Conservation (phyloP, 2,797 vertebrate species). For the Myotis vivesi region DNA sequence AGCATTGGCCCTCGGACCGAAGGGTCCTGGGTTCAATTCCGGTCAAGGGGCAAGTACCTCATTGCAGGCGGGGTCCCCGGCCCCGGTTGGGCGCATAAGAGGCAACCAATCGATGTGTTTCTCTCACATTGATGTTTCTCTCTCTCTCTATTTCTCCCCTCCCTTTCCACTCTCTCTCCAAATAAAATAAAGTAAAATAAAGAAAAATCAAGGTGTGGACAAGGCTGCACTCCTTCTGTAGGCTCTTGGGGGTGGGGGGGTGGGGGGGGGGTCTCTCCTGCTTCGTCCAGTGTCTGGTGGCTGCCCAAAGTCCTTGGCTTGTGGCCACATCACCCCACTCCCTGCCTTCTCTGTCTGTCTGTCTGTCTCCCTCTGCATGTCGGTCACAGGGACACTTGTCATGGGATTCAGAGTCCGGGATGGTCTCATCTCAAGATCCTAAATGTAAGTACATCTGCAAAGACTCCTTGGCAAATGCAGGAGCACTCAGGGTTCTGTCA, state of each 20-base stretch:
- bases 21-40: too few relatives aligned
- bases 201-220: rapidly evolving
- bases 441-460: background rate
- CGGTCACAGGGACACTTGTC: background rate
- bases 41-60: too few relatives aligned
- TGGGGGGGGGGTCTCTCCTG: rapidly evolving
- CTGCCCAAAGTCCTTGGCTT: background rate
- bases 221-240: rapidly evolving
- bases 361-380: background rate
- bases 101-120: too few relatives aligned
- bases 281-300: rapidly evolving
- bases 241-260: background rate
- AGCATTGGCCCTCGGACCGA: too few relatives aligned
- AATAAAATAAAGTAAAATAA: too few relatives aligned
- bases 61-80: too few relatives aligned
- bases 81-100: too few relatives aligned
- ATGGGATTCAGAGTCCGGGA: background rate
- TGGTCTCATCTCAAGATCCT: background rate
- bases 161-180: too few relatives aligned
- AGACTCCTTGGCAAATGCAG: background rate
- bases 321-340: rapidly evolving
- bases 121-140: too few relatives aligned
- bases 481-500: rapidly evolving
- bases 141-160: too few relatives aligned
- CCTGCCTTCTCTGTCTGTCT: background rate